Conservation (phyloP, 2,113 vertebrate genomes). For the Holacanthus passer region DNA sequence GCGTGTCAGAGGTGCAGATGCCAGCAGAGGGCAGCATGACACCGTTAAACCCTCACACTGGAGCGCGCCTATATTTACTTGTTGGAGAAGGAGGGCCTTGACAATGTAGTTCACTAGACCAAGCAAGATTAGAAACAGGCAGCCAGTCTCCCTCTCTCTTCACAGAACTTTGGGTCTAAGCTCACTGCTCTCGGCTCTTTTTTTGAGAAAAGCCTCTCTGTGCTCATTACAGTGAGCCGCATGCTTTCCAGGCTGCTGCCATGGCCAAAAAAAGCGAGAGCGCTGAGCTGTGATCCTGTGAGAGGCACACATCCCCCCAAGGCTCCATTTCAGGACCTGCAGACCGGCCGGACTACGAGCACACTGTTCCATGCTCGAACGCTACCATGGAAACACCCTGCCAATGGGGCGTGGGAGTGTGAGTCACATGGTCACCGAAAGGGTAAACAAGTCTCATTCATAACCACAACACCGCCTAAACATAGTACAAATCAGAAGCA, state of each 20-base stretch:
- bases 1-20: background rate
- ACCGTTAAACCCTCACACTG: conserved; percentile 7
- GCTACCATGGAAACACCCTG: conserved; percentile 83
- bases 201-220: conserved; percentile 56
- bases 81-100: conserved; percentile 32
- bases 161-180: conserved; percentile 53
- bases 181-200: conserved; percentile 26
- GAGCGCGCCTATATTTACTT: conserved; percentile 50
- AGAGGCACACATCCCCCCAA: conserved; percentile 56
- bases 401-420: conserved; percentile 79
- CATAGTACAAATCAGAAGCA: conserved; percentile 54
- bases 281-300: conserved; percentile 65
- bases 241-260: conserved; percentile 56
- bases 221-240: conserved; percentile 43
- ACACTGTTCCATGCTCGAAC: conserved; percentile 70
- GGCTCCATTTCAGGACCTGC: conserved; percentile 78
- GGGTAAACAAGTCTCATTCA: conserved; percentile 88
- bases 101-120: conserved; percentile 75
- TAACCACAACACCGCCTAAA: conserved; percentile 71
- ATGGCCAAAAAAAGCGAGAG: conserved; percentile 65
- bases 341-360: conserved; percentile 63
- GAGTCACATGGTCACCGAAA: conserved; percentile 82
- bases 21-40: conserved; percentile 78
- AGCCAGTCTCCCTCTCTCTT: conserved; percentile 24
- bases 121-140: conserved; percentile 69